Conservation (phyloP, 2,888 invertebrate species). For the Agonopterix arenella region DNA sequence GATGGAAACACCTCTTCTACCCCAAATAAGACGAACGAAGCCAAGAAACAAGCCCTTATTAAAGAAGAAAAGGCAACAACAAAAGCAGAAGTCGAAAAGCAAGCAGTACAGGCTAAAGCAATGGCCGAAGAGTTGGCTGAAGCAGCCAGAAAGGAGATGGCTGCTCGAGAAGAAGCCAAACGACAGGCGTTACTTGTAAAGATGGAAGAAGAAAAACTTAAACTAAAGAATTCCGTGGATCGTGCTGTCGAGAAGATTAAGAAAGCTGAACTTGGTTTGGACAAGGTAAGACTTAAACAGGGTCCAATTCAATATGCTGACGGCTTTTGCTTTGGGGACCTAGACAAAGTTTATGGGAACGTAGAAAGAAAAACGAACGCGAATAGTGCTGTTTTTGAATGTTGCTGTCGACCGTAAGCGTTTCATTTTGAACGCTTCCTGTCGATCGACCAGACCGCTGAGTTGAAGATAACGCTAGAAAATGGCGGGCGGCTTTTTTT, state of each 20-base stretch:
- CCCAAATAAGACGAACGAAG: neutral
- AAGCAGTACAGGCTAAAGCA: neutral
- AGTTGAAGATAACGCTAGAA: too few species aligned
- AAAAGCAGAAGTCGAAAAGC: neutral
- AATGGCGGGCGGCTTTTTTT: too few species aligned
- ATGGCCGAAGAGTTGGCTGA: neutral
- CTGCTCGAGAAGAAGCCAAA: neutral
- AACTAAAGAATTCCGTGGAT: neutral
- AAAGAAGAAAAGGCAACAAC: neutral
- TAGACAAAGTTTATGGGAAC: too few species aligned
- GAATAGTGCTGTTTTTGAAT: too few species aligned
- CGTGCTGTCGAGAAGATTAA: neutral
- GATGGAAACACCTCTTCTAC: neutral
- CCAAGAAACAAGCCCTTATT: too few species aligned
- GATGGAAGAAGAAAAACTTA: neutral
- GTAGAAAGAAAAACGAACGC: too few species aligned
- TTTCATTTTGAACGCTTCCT: too few species aligned
- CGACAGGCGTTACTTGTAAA: neutral
- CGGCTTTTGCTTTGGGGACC: too few species aligned
- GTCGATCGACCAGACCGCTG: too few species aligned
- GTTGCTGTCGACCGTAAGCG: too few species aligned
- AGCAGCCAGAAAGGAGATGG: neutral
- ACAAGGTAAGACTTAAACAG: too few species aligned
- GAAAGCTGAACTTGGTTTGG: constrained; percentile 9
- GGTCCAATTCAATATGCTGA: too few species aligned